These are phyloP conservation scores for Thecophora atra DNA, from an alignment of 2,888 invertebrate genomes.

Conservation along the genomic window DNA sequence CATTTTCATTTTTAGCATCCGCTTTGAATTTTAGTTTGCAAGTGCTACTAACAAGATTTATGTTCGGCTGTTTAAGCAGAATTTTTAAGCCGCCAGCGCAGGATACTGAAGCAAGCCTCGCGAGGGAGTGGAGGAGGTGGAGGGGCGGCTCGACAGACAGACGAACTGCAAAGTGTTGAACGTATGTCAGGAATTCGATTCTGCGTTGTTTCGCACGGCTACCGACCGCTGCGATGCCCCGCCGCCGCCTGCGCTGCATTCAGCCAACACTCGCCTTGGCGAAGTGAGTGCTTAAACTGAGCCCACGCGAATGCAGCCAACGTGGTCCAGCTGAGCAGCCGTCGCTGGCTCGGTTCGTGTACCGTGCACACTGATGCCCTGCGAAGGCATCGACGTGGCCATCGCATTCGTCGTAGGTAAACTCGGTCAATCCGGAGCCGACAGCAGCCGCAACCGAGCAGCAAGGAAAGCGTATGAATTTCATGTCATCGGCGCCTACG, in stretches of 20 bases:
- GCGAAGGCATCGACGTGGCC: not conserved
- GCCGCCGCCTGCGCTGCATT: constrained; percentile 23
- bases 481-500: constrained; percentile 19
- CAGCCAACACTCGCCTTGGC: not conserved
- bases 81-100: constrained; percentile 19
- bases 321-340: constrained; percentile 44
- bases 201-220: constrained; percentile 39
- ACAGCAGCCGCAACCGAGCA: not conserved
- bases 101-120: not conserved
- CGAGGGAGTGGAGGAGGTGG: not conserved
- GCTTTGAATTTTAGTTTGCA: constrained; percentile 16
- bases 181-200: constrained; percentile 37
- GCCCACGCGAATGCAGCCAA: not conserved
- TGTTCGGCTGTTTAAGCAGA: constrained; percentile 17
- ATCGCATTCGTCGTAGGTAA: not conserved
- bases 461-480: constrained; percentile 9
- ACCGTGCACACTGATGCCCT: constrained; percentile 9
- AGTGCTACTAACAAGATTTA: constrained; percentile 34
- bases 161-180: constrained; percentile 26
- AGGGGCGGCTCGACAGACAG: not conserved
- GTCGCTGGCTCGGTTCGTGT: constrained; percentile 42
- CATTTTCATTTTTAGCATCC: too few species aligned
- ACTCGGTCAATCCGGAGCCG: constrained; percentile 21
- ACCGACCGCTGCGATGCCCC: constrained; percentile 28
- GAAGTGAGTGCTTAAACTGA: constrained; percentile 29